Base-by-base conservation (phyloP, 2,888 invertebrate species). In the Tetheella fluctuosa region DNA sequence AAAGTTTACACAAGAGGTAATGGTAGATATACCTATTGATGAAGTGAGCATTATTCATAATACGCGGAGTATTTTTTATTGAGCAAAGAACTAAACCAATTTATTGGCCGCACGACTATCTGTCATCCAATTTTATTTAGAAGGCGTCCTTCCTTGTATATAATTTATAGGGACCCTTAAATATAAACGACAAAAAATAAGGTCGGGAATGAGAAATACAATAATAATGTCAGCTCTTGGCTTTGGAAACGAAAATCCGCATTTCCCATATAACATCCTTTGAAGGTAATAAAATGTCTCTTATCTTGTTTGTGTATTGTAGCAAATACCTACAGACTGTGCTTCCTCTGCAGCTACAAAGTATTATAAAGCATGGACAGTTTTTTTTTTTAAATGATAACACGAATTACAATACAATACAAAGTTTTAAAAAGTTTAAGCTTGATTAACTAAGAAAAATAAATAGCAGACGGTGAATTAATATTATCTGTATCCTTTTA, bases 241-340 rank as follows among this genome's bases (percentile, higher is more conserved):
- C 54, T 54, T 28, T 28, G 10, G 17, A 8, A 54, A 25, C 15
- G 54, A 28, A 42, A 54, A 54, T 54, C 28, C 28, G 10, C 23
- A 55, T 55, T 55, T 34, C 55, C 55, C 37, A 34, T 55, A 55
- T 54, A 54, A 54, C 54, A 17, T 30, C n/a, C 30, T 54, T 54
- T 10, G 55, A 55, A 55, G 23, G 55, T 34, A 55, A 55, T 55
- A 55, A 55, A 55, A 37, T 34, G 30, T 30, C 10, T 25, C 55
- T 55, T 55, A 55, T 55, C 55, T 34, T 34, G 13, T 54, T 30
- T 54, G 34, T 34, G 37, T 55, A 34, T 55, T 34, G 55, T 34
- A 34, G n/a, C 34, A 17, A 17, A 54, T 20, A n/a, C n/a, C n/a
- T n/a, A 55, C 17, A 55, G 34, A 34, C 37, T 28, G n/a, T 54